Evolutionary conservation across 1,140 invertebrate genomes (phyloP).

Genomic region (Drosophila burlai): DNA sequence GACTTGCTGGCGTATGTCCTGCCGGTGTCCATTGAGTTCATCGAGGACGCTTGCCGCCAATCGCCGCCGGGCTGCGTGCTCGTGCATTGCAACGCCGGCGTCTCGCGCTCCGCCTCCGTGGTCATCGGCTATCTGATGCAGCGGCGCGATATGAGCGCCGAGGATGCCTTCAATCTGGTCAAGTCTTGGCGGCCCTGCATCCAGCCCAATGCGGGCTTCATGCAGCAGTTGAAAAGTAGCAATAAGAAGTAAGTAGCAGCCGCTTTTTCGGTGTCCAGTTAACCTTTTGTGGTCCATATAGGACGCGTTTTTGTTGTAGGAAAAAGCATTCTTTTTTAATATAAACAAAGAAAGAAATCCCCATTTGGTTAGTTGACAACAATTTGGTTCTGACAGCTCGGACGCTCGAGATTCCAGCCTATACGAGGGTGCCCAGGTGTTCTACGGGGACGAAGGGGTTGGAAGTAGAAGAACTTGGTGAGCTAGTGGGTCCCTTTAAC

Average conservation of each 20-base stretch:
- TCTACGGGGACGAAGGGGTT: not conserved
- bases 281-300: not conserved
- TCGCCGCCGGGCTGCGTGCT: slow-evolving; percentile 88
- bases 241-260: slow-evolving; percentile 16
- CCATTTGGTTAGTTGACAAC: slow-evolving; percentile 44
- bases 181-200: slow-evolving; percentile 89
- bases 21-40: slow-evolving; percentile 87
- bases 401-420: slow-evolving; percentile 14
- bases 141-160: slow-evolving; percentile 87
- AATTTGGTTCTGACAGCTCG: slow-evolving; percentile 18
- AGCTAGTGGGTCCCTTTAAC: slow-evolving; percentile 1
- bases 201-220: slow-evolving; percentile 93
- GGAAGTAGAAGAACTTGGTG: not conserved
- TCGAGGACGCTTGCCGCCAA: slow-evolving; percentile 85
- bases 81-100: slow-evolving; percentile 96
- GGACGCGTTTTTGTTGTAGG: not conserved
- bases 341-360: slow-evolving; percentile 36
- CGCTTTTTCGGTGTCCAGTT: slow-evolving; percentile 1
- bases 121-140: slow-evolving; percentile 94
- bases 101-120: slow-evolving; percentile 93
- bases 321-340: not conserved
- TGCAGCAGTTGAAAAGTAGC: slow-evolving; percentile 87
- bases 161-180: slow-evolving; percentile 90
- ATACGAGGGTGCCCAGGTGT: slow-evolving; percentile 61
- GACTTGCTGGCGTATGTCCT: slow-evolving; percentile 86